Evolutionary conservation across 2,113 vertebrate species (phyloP).

Genomic region (Pelecanus crispus): DNA sequence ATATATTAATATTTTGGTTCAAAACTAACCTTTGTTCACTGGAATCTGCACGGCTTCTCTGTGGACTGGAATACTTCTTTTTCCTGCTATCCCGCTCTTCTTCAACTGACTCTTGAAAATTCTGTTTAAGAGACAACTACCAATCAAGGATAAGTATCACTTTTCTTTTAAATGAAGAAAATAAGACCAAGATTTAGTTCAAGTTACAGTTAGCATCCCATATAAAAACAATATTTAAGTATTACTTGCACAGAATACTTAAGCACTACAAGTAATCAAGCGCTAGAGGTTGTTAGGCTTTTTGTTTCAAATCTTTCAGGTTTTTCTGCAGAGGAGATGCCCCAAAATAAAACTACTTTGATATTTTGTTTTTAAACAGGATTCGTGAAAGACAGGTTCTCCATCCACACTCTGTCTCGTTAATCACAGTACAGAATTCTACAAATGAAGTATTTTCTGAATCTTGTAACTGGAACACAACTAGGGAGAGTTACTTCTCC

Average conservation of each 20-base stretch:
- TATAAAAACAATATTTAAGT: not conserved
- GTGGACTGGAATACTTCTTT: constrained; percentile 88
- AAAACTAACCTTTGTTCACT: constrained; percentile 86
- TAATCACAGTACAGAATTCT: not conserved
- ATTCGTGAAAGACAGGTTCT: not conserved
- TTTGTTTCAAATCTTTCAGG: not conserved
- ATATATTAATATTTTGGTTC: not conserved
- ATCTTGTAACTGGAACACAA: not conserved
- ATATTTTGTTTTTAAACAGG: not conserved
- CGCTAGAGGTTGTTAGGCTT: not conserved
- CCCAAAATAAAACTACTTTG: not conserved
- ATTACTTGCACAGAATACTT: not conserved
- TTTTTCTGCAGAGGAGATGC: not conserved
- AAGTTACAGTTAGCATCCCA: not conserved
- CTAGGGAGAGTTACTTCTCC: not conserved
- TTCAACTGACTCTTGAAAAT: constrained; percentile 80
- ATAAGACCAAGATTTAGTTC: not conserved
- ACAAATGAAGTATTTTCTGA: not conserved
- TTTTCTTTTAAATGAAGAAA: not conserved
- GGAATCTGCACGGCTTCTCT: constrained; percentile 86
- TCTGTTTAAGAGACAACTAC: constrained; percentile 64
- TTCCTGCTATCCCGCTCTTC: constrained; percentile 89
- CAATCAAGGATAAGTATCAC: not conserved
- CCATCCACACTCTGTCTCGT: not conserved
- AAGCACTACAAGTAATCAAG: not conserved